Conservation (phyloP, 2,888 invertebrate species). For the Megamerina dolium region DNA sequence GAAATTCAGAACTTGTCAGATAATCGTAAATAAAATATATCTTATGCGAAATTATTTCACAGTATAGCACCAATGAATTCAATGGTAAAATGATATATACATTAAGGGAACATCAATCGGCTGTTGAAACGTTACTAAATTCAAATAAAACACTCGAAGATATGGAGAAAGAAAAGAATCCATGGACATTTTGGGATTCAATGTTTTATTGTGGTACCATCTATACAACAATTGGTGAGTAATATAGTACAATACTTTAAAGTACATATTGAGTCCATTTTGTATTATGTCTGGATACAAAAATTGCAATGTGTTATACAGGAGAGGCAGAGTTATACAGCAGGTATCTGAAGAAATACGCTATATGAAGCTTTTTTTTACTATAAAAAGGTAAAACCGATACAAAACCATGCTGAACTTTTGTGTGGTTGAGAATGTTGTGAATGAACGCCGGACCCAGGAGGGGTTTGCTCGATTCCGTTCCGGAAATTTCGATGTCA, state of each 20-base stretch:
- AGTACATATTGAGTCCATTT: no score
- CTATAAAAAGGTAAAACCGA: no score
- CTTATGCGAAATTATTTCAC: background rate
- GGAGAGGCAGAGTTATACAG: conserved; percentile 4
- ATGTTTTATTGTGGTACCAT: conserved; percentile 84
- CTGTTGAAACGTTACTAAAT: conserved; percentile 33
- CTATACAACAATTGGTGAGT: conserved; percentile 82
- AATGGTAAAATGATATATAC: conserved; percentile 50
- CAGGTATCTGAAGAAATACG: no score
- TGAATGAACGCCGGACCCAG: no score
- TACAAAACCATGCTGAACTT: no score
- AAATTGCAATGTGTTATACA: background rate
- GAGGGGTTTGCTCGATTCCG: no score
- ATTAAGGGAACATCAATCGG: conserved; percentile 56
- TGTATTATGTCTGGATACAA: conserved; percentile 9
- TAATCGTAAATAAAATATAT: background rate
- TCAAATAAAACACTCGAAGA: conserved; percentile 29
- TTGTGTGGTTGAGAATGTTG: no score
- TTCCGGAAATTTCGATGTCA: no score
- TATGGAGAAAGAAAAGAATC: conserved; percentile 47
- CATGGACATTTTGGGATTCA: conserved; percentile 80
- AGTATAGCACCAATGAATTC: conserved; percentile 42
- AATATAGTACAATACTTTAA: no score
- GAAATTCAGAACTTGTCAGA: no score
- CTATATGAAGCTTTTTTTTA: no score